Base-by-base conservation (phyloP, 2,888 invertebrate genomes). In the Belgica antarctica region DNA sequence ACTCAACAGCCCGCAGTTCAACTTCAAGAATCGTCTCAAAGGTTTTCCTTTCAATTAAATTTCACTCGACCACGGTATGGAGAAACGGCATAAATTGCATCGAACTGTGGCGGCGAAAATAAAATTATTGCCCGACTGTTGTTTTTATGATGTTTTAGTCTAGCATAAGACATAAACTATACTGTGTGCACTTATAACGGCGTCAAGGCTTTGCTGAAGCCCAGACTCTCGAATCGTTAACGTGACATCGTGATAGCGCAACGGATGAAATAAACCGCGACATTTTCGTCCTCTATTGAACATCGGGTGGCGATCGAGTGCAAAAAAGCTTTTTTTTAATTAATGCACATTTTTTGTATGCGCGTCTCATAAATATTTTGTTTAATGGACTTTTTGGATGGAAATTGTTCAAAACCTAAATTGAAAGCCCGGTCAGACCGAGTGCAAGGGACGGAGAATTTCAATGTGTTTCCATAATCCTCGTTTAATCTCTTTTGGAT, bases 341-440 rank as follows among this genome's bases (percentile, higher is more conserved):
- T 41, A 41, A 15, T 41, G 41, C 41, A 41, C 12, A 41, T 12
- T 15, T 41, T 41, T 41, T 41, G n/a, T n/a, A n/a, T n/a, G n/a
- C n/a, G n/a, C n/a, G n/a, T n/a, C n/a, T n/a, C n/a, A n/a, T n/a
- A n/a, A n/a, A n/a, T n/a, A n/a, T 41, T 41, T 41, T 15, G 41
- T 41, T 15, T 15, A 41, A 52, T 52, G 52, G 3, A 3, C 34
- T 4, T 52, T 52, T 52, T 22, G 22, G 22, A 52, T 19, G 41
- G 8, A 52, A 52, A 52, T 52, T 52, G 52, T 52, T 52, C 17
- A 22, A n/a, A 22, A 52, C 52, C 19, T n/a, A 52, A 52, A 52
- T 52, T 52, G 52, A 52, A 52, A 17, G 17, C 12, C 22, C 22
- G 17, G 41, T 4, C n/a, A 12, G 10, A 41, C 12, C 7, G 7